Percentiles rank a stretch among this genome's conserved stretches.
phyloP scores from a whole-genome alignment of 1,140 invertebrate genomes.

The Centruroides sculpturatus region DNA sequence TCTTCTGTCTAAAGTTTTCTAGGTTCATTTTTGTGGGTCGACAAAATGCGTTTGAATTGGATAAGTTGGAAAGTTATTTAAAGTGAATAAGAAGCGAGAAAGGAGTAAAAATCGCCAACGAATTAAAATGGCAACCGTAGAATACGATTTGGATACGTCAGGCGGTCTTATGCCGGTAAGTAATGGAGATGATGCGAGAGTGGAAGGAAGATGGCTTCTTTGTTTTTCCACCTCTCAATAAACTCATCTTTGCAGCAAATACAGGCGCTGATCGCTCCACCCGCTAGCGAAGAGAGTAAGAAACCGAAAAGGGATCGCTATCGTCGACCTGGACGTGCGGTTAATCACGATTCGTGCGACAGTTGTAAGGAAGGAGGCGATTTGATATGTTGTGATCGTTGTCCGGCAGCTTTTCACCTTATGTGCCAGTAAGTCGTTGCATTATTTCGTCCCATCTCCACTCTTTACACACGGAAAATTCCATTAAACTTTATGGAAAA shows the following conservation, averaged over 20 bases:
- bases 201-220: not conserved
- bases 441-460: no score
- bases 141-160: conserved; percentile 44
- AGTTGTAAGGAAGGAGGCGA: conserved; percentile 84
- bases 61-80: no score
- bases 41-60: no score
- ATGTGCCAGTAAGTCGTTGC: conserved; percentile 66
- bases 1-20: no score
- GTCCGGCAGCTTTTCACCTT: conserved; percentile 86
- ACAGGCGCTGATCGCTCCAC: conserved; percentile 69
- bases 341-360: conserved; percentile 86
- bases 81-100: no score
- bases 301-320: conserved; percentile 29
- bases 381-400: conserved; percentile 87
- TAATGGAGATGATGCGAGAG: conserved; percentile 8
- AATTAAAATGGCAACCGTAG: conserved; percentile 8
- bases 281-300: conserved; percentile 41
- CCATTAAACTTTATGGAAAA: no score
- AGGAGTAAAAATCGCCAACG: no score
- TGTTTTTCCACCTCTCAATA: not conserved
- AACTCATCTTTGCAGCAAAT: conserved; percentile 50
- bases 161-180: conserved; percentile 52
- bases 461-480: no score
- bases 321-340: conserved; percentile 50
- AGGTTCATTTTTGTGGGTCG: no score